Evolutionary conservation across 92 coral and sea anemone genomes (phyloP).

Genomic region (Epizoanthus scotinus): DNA sequence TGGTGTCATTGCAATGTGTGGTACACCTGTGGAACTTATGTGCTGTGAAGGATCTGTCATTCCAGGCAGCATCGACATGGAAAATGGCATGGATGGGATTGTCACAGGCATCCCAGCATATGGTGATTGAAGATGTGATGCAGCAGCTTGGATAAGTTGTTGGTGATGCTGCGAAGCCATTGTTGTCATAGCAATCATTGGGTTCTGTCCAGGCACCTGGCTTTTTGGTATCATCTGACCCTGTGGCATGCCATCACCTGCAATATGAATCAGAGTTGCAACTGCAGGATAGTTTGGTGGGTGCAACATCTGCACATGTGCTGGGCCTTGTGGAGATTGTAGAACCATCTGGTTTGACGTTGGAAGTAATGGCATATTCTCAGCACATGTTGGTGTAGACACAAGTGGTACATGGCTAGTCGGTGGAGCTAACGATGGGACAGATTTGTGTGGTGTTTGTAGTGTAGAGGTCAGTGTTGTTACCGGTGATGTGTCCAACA

Average conservation of each 20-base stretch:
- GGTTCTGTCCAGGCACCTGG: slow-evolving; percentile 27
- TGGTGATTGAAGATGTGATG: slow-evolving; percentile 28
- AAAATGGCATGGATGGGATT: slow-evolving; percentile 29
- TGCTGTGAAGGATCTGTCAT: slow-evolving; percentile 33
- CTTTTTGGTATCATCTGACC: slow-evolving; percentile 16
- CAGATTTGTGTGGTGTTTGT: slow-evolving; percentile 14
- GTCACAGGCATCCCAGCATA: slow-evolving; percentile 41
- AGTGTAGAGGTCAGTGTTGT: slow-evolving; percentile 20
- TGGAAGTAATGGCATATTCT: slow-evolving; percentile 18
- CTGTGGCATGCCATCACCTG: slow-evolving; percentile 35
- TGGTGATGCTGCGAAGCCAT: slow-evolving; percentile 28
- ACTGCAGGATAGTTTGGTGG: slow-evolving; percentile 29
- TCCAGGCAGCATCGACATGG: slow-evolving; percentile 33
- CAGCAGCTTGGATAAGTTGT: slow-evolving; percentile 39
- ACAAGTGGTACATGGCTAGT: slow-evolving; percentile 9
- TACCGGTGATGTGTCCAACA: slow-evolving; percentile 32
- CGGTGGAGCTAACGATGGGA: not conserved
- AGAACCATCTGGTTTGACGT: slow-evolving; percentile 26
- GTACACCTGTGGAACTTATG: slow-evolving; percentile 32
- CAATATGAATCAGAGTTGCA: slow-evolving; percentile 38
- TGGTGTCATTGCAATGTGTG: slow-evolving; percentile 39
- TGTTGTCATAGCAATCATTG: slow-evolving; percentile 39
- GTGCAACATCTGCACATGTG: slow-evolving; percentile 22
- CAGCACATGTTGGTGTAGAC: slow-evolving; percentile 15
- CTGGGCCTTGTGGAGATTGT: slow-evolving; percentile 18